phyloP scores from a whole-genome alignment of 2,888 invertebrate genomes.

The Lampropteryx suffumata region DNA sequence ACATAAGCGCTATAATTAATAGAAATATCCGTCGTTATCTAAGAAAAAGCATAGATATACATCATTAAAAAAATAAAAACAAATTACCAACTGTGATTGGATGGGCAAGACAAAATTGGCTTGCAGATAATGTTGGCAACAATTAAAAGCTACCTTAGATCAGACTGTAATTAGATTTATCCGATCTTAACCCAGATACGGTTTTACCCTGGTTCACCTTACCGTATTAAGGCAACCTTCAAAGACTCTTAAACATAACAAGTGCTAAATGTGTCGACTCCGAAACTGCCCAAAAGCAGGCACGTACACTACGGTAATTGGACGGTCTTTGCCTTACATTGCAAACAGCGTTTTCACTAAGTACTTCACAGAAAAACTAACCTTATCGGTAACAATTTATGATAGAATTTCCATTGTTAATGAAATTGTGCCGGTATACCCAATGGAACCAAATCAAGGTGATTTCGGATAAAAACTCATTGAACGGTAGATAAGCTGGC shows the following conservation, averaged over 20 bases:
- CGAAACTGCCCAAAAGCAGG: conserved; percentile 7
- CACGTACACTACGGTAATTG: conserved; percentile 31
- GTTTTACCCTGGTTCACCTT: too few species aligned
- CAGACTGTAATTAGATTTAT: too few species aligned
- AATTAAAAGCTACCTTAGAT: too few species aligned
- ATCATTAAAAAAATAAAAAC: too few species aligned
- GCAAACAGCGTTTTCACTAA: conserved; percentile 20
- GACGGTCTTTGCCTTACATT: conserved; percentile 28
- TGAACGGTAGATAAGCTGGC: conserved; percentile 26
- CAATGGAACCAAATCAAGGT: conserved; percentile 25
- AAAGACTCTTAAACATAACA: background rate
- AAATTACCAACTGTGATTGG: too few species aligned
- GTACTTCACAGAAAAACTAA: background rate
- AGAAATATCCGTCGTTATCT: too few species aligned
- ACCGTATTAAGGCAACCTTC: too few species aligned
- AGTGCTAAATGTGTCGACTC: conserved; percentile 22
- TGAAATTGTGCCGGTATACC: conserved; percentile 6
- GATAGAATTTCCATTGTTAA: background rate
- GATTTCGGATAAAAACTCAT: conserved; percentile 28
- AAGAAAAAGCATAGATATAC: too few species aligned
- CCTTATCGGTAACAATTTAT: background rate
- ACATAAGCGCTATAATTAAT: too few species aligned
- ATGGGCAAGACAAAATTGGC: too few species aligned
- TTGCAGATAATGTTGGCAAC: too few species aligned
- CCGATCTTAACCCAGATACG: too few species aligned